phyloP scores from a whole-genome alignment of 2,797 vertebrate species.

The Leuciscus waleckii region DNA sequence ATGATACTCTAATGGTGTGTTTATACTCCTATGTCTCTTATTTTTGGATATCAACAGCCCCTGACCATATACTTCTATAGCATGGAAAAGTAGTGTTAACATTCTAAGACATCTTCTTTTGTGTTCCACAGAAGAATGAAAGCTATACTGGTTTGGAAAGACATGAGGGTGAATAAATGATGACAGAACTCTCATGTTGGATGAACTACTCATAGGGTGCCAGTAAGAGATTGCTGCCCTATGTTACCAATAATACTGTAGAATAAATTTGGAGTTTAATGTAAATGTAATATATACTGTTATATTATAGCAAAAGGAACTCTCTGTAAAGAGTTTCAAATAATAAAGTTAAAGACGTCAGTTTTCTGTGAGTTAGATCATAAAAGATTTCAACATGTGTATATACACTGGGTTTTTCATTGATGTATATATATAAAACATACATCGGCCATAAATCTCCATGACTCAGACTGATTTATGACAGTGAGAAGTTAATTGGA shows the following conservation, averaged over 20 bases:
- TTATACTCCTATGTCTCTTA: not conserved
- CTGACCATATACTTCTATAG: not conserved
- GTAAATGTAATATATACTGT: not conserved
- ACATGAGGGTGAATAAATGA: constrained; percentile 7
- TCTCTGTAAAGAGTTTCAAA: not conserved
- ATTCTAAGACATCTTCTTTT: not conserved
- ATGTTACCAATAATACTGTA: not conserved
- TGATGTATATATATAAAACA: constrained; percentile 48
- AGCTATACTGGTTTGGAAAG: not conserved
- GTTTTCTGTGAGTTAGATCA: not conserved
- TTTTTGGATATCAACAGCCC: not conserved
- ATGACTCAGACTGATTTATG: constrained; percentile 45
- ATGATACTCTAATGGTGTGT: not conserved
- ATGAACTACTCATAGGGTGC: not conserved
- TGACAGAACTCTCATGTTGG: not conserved
- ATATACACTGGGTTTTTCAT: constrained; percentile 23
- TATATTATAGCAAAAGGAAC: not conserved
- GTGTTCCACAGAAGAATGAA: not conserved
- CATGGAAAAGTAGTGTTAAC: not conserved
- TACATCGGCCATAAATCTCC: constrained; percentile 48
- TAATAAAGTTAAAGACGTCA: constrained; percentile 10
- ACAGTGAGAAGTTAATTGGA: constrained; percentile 36
- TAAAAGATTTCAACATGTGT: constrained; percentile 24
- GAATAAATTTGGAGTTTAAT: constrained; percentile 17
- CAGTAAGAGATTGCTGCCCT: constrained; percentile 14